Conservation (phyloP, 2,888 invertebrate genomes). For the Abrostola triplasia region DNA sequence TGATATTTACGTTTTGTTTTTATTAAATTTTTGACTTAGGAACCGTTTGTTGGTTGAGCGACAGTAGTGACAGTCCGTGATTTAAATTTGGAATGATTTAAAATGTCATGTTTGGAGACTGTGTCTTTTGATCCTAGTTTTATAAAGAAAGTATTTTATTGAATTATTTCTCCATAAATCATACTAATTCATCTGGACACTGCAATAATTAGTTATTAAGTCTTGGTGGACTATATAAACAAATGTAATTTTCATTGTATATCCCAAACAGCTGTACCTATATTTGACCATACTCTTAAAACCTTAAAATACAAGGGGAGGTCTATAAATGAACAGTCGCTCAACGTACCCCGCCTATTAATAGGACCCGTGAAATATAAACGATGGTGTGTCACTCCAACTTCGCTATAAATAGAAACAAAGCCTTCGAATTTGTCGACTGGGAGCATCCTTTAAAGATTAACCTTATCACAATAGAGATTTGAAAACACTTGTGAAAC, state of each 20-base stretch:
- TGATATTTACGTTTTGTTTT: conserved; percentile 47
- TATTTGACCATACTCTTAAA: neutral
- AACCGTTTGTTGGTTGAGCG: conserved; percentile 33
- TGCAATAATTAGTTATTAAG: no score
- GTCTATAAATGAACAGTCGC: conserved; percentile 7
- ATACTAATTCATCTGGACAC: no score
- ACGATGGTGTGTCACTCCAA: conserved; percentile 32
- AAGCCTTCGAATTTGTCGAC: conserved; percentile 23
- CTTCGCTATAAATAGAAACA: conserved; percentile 26
- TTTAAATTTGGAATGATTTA: conserved; percentile 32
- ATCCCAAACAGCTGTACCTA: neutral
- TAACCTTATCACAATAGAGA: conserved; percentile 16
- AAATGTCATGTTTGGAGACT: conserved; percentile 15
- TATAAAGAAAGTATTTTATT: neutral
- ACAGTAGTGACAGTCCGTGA: conserved; percentile 29
- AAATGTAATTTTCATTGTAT: no score
- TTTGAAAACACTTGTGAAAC: neutral
- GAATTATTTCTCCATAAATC: conserved; percentile 3
- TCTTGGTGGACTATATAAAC: no score
- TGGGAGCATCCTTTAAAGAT: conserved; percentile 5
- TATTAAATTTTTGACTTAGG: conserved; percentile 49
- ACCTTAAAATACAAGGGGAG: neutral
- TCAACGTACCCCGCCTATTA: conserved; percentile 32
- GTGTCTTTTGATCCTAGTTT: conserved; percentile 12
- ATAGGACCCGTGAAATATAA: conserved; percentile 30